Conservation (phyloP, 2,888 invertebrate species). For the Agrotis clavis region DNA sequence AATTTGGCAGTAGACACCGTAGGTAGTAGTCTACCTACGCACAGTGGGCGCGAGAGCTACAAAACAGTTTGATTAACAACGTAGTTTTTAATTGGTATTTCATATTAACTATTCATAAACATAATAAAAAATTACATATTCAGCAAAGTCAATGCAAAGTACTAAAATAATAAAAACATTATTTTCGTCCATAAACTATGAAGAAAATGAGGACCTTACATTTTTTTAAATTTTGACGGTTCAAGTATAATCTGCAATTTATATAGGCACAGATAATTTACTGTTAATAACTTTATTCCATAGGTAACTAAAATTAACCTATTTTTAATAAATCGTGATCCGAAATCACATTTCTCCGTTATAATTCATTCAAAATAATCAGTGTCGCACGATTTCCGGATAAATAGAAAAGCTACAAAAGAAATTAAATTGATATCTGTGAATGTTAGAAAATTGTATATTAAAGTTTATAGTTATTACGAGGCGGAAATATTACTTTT, state of each 20-base stretch:
- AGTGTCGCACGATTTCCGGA: slow-evolving; percentile 60
- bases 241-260: neutral
- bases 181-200: neutral
- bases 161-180: neutral
- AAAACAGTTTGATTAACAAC: slow-evolving; percentile 70
- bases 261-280: neutral
- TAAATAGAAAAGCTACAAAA: slow-evolving; percentile 58
- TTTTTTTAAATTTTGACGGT: neutral
- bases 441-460: slow-evolving; percentile 47
- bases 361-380: slow-evolving; percentile 57
- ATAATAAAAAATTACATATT: slow-evolving; percentile 4
- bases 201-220: neutral
- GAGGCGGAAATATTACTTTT: neutral
- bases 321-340: slow-evolving; percentile 51
- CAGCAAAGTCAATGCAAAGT: neutral
- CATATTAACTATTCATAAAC: neutral
- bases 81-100: slow-evolving; percentile 59
- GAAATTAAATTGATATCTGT: slow-evolving; percentile 51
- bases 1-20: slow-evolving; percentile 67
- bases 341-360: slow-evolving; percentile 57
- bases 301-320: slow-evolving; percentile 40
- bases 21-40: slow-evolving; percentile 67
- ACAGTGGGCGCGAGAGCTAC: slow-evolving; percentile 69
- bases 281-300: slow-evolving; percentile 28
- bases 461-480: slow-evolving; percentile 13